Conservation (phyloP, 2,113 vertebrate species). For the Nycticorax nycticorax region DNA sequence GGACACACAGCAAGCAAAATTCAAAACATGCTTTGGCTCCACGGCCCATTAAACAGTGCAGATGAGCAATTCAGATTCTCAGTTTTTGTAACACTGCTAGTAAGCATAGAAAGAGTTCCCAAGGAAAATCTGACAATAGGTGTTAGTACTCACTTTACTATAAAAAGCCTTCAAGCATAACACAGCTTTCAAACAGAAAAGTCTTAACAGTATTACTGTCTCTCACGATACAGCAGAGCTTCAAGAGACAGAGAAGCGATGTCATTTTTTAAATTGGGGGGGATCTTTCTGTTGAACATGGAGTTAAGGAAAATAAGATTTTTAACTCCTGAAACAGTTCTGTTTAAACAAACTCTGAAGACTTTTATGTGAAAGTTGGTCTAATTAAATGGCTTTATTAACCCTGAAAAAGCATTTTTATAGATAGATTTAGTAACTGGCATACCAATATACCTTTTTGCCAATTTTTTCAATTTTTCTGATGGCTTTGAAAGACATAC, state of each 20-base stretch:
- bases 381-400: neutral
- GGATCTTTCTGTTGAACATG: neutral
- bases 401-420: neutral
- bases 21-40: neutral
- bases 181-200: neutral
- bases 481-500: neutral
- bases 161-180: neutral
- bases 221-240: neutral
- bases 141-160: neutral
- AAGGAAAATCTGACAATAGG: neutral
- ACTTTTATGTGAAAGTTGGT: neutral
- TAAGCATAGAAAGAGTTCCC: neutral
- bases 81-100: neutral
- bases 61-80: neutral
- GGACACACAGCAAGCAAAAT: neutral
- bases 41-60: neutral
- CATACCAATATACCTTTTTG: neutral
- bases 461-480: neutral
- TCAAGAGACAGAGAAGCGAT: rapidly evolving
- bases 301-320: neutral
- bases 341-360: neutral
- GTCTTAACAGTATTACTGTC: neutral
- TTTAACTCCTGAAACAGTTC: neutral
- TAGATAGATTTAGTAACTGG: neutral
- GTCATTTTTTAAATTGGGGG: neutral